Evolutionary conservation across 2,113 vertebrate genomes (phyloP).

Genomic region (Ammodytes dubius): DNA sequence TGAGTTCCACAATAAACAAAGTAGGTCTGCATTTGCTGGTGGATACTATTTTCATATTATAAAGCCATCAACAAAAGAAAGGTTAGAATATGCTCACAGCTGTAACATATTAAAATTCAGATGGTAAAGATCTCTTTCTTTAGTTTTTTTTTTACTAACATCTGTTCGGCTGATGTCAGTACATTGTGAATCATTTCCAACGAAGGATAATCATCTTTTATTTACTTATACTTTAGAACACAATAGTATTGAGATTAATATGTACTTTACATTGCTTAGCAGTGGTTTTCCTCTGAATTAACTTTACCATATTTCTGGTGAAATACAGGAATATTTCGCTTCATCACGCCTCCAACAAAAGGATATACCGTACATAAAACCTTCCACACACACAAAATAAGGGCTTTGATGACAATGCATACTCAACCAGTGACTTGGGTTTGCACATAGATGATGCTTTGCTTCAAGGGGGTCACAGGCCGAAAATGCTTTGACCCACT

Average conservation of each 20-base stretch:
- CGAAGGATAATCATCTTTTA: neutral
- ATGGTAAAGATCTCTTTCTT: neutral
- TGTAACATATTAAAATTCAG: neutral
- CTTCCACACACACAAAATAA: neutral
- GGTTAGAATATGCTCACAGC: neutral
- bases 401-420: neutral
- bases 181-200: neutral
- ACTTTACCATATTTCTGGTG: neutral
- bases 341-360: neutral
- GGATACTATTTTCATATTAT: neutral
- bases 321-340: neutral
- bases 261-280: neutral
- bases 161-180: neutral
- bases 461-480: neutral
- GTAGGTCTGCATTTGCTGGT: neutral
- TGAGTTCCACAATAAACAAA: neutral
- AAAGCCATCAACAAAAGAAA: neutral
- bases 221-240: neutral
- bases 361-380: neutral
- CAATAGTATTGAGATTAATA: neutral
- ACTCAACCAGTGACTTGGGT: neutral
- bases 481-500: neutral
- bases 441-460: neutral
- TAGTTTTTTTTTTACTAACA: neutral
- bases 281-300: neutral